Base-by-base conservation (phyloP, 2,888 invertebrate species). In the Podabrus alpinus region DNA sequence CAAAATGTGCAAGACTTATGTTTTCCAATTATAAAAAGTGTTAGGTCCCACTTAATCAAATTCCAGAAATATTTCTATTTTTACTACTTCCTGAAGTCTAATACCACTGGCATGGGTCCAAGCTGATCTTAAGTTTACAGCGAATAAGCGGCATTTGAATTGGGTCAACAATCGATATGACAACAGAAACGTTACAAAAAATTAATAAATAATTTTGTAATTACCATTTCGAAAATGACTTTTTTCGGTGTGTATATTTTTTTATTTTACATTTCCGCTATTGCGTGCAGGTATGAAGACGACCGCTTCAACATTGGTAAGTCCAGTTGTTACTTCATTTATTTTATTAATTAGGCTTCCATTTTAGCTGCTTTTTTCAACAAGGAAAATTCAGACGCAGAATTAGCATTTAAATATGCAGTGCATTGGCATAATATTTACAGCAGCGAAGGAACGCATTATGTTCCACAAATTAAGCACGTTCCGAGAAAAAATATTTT, bases 391-490 rank as follows among this genome's bases (percentile, higher is more conserved):
- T 88, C 88, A 71, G 87, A 91, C 74, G 89, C 89, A 62, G 90
- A 91, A 81, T 86, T 90, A n/a, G 91, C 91, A 5, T 91, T 93
- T 81, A 87, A 88, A 74, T 88, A 90, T 69, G 92, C 92, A 16
- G 85, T 92, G 19, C 85, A 88, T n/a, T 86, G 88, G 71, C 84
- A 88, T 70, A 85, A 89, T 69, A 85, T 86, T 78, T 82, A 83
- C 75, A 81, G 83, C 69, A 79, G 82, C 17, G 81, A 81, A 25
- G 81, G 80, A 61, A 80, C 82, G 66, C 82, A 70, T 64, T 81
- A 70, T 29, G 29, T 62, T 9, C 24, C 29, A 3, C 7, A 82
- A 66, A 82, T 84, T 13, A 77, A 82, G 68, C 79, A 73, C 13
- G 82, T 86, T 4, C 73, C 83, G 0, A 80, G 80, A 69, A 79